Percentiles rank a stretch among this genome's conserved stretches.
These are phyloP conservation scores for Pseudonaja textilis DNA, from an alignment of 2,113 vertebrate species.

Conservation along the genomic window DNA sequence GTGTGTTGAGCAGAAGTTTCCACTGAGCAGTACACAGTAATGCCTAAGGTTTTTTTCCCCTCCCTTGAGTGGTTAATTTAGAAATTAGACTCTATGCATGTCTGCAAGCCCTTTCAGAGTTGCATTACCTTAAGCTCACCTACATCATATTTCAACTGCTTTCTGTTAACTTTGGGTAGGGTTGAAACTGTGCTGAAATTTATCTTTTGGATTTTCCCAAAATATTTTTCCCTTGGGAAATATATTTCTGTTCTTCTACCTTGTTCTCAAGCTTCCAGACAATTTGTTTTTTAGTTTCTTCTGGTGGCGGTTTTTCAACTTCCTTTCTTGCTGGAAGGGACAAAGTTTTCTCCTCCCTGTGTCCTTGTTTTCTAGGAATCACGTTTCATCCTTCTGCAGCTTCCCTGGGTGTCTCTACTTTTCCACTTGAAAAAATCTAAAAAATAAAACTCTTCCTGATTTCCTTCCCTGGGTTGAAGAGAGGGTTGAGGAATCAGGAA, in stretches of 20 bases:
- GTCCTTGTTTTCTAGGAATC: background rate
- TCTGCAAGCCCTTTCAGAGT: constrained; percentile 35
- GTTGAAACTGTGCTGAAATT: background rate
- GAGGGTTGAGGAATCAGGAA: background rate
- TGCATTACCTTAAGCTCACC: constrained; percentile 32
- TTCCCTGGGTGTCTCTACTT: background rate
- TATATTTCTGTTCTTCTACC: background rate
- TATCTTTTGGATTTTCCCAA: background rate
- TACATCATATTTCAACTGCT: background rate
- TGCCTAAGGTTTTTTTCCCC: background rate
- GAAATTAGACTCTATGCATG: constrained; percentile 46
- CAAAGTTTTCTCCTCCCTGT: background rate
- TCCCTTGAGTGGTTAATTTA: constrained; percentile 48
- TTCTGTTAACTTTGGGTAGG: background rate
- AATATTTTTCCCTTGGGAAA: background rate
- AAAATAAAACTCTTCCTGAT: background rate
- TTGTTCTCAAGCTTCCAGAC: background rate
- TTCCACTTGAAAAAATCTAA: background rate
- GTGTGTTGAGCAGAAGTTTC: constrained; percentile 61
- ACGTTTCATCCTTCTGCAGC: background rate
- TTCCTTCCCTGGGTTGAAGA: background rate
- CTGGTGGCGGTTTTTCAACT: background rate
- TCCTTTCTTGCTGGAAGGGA: background rate
- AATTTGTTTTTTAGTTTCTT: background rate
- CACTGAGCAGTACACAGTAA: constrained; percentile 51